Percentiles rank a stretch among this genome's conserved stretches.
Conservation (phyloP, 2,888 invertebrate species). For the Meta bourneti region DNA sequence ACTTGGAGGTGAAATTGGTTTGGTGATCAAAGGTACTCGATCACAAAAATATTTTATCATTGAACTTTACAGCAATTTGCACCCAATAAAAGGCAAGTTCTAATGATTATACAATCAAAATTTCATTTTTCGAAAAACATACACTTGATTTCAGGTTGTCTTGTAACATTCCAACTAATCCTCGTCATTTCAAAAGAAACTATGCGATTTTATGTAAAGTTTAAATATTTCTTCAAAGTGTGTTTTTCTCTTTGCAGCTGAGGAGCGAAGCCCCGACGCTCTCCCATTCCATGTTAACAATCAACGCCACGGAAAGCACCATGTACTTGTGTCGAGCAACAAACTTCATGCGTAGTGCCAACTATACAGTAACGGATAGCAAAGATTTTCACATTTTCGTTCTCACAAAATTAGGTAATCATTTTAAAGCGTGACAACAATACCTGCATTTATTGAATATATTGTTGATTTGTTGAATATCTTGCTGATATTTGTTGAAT, state of each 20-base stretch:
- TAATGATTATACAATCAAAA: no score
- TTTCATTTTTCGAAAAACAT: no score
- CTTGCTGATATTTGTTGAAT: no score
- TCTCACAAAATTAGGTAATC: constrained; percentile 75
- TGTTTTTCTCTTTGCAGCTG: constrained; percentile 43
- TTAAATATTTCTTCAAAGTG: not conserved
- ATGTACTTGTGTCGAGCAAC: constrained; percentile 79
- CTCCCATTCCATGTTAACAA: constrained; percentile 78
- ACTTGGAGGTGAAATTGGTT: no score
- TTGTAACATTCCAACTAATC: no score
- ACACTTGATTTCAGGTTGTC: no score
- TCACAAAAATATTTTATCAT: no score
- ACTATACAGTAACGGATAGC: constrained; percentile 77
- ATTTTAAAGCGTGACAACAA: not conserved
- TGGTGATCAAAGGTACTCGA: no score
- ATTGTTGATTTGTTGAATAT: not conserved
- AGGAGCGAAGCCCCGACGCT: constrained; percentile 45
- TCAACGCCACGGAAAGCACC: constrained; percentile 79
- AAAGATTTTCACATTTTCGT: constrained; percentile 77
- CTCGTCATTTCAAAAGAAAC: no score
- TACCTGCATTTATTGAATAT: not conserved
- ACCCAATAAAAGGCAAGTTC: no score
- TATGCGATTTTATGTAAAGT: no score
- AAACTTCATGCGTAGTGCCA: constrained; percentile 78
- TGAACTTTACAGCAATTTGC: no score